These are phyloP conservation scores for Sparus aurata DNA, from an alignment of 2,797 vertebrate species.

Conservation along the genomic window DNA sequence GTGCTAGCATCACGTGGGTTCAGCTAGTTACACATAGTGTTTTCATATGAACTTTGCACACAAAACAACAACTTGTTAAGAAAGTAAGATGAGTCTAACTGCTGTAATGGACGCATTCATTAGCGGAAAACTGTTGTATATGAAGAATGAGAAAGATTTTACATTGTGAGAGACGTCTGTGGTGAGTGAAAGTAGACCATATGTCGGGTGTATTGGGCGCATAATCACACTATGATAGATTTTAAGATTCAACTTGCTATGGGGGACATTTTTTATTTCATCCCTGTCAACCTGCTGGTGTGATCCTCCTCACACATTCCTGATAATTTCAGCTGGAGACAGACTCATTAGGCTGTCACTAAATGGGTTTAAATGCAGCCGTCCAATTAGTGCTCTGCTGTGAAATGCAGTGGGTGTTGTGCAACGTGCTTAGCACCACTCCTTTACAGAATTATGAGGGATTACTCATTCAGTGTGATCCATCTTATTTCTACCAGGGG, in stretches of 20 bases:
- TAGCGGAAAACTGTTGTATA: not conserved
- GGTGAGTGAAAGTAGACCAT: slow-evolving; percentile 48
- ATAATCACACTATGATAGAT: slow-evolving; percentile 60
- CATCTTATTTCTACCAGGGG: slow-evolving; percentile 85
- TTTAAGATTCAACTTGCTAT: slow-evolving; percentile 64
- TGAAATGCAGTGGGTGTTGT: slow-evolving; percentile 83
- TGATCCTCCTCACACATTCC: slow-evolving; percentile 77
- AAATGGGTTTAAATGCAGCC: slow-evolving; percentile 86
- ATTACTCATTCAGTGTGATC: slow-evolving; percentile 85
- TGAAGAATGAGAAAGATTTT: slow-evolving; percentile 11
- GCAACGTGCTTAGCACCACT: slow-evolving; percentile 79
- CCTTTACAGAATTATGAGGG: slow-evolving; percentile 85
- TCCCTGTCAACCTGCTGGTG: slow-evolving; percentile 73
- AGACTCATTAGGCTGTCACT: slow-evolving; percentile 86
- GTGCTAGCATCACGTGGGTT: slow-evolving; percentile 28
- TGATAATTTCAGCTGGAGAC: slow-evolving; percentile 77
- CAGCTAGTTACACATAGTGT: not conserved
- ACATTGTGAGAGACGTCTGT: slow-evolving; percentile 8
- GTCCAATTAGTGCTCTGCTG: slow-evolving; percentile 87
- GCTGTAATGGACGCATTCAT: slow-evolving; percentile 38
- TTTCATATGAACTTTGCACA: slow-evolving; percentile 41
- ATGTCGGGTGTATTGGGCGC: slow-evolving; percentile 37
- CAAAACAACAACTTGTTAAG: not conserved
- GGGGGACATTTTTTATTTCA: slow-evolving; percentile 63
- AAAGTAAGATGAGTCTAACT: slow-evolving; percentile 13